Percentiles rank a stretch among this genome's conserved stretches.
phyloP scores from a whole-genome alignment of 2,113 vertebrate species.

The Myotis yumanensis region DNA sequence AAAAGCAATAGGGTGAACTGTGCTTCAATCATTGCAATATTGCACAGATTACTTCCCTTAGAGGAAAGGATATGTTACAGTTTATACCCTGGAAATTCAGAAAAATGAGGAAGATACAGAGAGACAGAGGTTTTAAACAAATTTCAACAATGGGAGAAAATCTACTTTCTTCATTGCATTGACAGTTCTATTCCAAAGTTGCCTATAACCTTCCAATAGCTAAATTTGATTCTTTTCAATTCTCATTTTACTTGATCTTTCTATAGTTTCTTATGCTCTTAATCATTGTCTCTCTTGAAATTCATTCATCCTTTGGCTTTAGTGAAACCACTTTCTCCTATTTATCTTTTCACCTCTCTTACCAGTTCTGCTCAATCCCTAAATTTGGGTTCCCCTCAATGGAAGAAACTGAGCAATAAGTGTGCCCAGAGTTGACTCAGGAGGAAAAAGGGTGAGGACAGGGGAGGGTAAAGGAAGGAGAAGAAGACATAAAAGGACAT shows the following conservation, averaged over 20 bases:
- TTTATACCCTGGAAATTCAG: conserved; percentile 7
- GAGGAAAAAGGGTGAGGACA: not conserved
- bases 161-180: not conserved
- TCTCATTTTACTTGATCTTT: not conserved
- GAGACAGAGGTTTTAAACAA: not conserved
- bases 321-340: not conserved
- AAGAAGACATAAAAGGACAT: not conserved
- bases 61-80: not conserved
- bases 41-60: not conserved
- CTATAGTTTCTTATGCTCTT: not conserved
- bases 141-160: not conserved
- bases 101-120: conserved; percentile 12
- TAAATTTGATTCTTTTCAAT: not conserved
- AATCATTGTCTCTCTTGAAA: not conserved
- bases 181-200: not conserved
- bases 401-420: not conserved
- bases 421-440: not conserved
- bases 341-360: not conserved
- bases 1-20: not conserved
- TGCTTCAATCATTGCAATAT: not conserved
- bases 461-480: not conserved
- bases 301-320: not conserved
- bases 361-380: not conserved
- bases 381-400: not conserved
- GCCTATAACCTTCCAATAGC: not conserved